Evolutionary conservation across 2,888 invertebrate genomes (phyloP).

Genomic region (Belgica antarctica): DNA sequence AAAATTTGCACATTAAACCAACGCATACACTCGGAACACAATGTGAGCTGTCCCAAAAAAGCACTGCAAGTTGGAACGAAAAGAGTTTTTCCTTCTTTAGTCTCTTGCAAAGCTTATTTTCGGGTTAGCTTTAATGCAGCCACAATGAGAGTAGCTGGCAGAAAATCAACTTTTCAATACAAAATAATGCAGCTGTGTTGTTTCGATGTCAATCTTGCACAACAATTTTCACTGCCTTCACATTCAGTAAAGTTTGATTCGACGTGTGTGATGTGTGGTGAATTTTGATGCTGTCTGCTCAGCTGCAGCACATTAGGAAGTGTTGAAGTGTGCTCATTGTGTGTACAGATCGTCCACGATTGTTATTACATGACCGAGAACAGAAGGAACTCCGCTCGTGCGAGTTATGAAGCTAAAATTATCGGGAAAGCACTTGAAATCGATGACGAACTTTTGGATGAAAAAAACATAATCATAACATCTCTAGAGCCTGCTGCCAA

Average conservation of each 20-base stretch:
- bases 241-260: slow-evolving; percentile 3
- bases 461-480: background rate
- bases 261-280: slow-evolving; percentile 2
- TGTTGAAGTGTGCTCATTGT: background rate
- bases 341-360: background rate
- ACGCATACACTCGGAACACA: background rate
- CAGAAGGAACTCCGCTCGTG: background rate
- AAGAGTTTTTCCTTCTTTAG: too few relatives aligned
- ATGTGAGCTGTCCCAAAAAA: background rate
- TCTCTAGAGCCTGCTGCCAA: background rate
- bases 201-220: background rate
- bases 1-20: background rate
- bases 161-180: background rate
- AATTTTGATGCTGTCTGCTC: background rate
- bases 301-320: background rate
- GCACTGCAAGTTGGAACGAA: background rate
- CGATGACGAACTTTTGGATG: slow-evolving; percentile 3
- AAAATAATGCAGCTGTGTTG: background rate
- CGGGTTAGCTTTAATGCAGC: background rate
- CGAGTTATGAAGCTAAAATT: background rate
- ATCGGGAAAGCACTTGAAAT: background rate
- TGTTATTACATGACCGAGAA: slow-evolving; percentile 13
- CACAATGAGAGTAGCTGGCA: slow-evolving; percentile 5
- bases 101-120: background rate
- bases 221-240: slow-evolving; percentile 14